Evolutionary conservation across 2,113 vertebrate species (phyloP).

Genomic region (Camelus dromedarius): DNA sequence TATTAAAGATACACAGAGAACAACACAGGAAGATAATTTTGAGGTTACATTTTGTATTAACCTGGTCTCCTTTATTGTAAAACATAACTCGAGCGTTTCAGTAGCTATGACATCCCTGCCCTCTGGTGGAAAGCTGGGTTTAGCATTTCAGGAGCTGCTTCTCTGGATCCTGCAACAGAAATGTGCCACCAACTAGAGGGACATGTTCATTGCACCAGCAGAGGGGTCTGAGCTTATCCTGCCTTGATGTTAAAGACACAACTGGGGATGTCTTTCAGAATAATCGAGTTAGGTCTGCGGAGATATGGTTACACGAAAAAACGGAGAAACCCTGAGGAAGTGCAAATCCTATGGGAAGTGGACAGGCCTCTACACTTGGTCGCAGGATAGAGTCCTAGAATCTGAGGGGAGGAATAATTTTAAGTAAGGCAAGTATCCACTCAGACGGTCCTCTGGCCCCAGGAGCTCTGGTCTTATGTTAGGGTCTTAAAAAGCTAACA

Average conservation of each 20-base stretch:
- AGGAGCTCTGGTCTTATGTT: not conserved
- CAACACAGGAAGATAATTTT: constrained; percentile 1
- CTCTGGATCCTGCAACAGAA: not conserved
- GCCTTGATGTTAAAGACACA: not conserved
- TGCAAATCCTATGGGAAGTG: not conserved
- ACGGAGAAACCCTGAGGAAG: not conserved
- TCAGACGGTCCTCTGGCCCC: not conserved
- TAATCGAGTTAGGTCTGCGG: not conserved
- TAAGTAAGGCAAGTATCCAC: not conserved
- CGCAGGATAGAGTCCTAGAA: not conserved
- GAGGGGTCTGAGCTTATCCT: not conserved
- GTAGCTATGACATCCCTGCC: not conserved
- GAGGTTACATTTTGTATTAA: not conserved
- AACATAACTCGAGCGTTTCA: not conserved
- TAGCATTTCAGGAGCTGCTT: not conserved
- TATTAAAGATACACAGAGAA: constrained; percentile 34
- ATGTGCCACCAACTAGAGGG: not conserved
- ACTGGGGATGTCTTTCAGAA: not conserved
- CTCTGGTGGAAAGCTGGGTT: constrained; percentile 41
- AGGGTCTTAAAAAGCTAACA: not conserved
- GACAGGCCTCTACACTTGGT: not conserved
- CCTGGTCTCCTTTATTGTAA: not conserved
- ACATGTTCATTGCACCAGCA: not conserved
- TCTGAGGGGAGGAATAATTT: not conserved
- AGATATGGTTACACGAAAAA: not conserved